These are phyloP conservation scores for Lycophotia porphyrea DNA, from an alignment of 2,888 invertebrate genomes.

Conservation along the genomic window DNA sequence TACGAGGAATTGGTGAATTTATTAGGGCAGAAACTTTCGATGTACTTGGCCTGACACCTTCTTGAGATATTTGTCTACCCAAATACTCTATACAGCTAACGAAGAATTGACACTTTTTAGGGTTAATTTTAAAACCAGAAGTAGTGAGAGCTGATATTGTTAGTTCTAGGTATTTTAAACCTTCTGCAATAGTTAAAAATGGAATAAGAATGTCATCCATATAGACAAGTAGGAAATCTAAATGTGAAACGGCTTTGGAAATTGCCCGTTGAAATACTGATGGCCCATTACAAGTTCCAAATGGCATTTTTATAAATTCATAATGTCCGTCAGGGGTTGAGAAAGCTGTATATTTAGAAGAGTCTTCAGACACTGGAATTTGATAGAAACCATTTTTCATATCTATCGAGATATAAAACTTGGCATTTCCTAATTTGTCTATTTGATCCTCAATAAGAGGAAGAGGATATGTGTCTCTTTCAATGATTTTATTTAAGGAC, in stretches of 20 bases:
- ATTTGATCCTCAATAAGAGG: conserved; percentile 6
- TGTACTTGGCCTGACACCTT: conserved; percentile 7
- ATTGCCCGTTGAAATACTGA: conserved; percentile 62
- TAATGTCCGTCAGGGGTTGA: conserved; percentile 3
- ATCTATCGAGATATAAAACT: conserved; percentile 4
- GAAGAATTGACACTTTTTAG: conserved; percentile 18
- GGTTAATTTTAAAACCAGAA: conserved; percentile 16
- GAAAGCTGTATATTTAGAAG: conserved; percentile 3
- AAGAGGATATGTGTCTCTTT: neutral
- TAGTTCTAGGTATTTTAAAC: neutral
- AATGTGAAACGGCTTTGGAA: conserved; percentile 40
- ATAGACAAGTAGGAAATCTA: conserved; percentile 2
- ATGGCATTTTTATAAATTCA: conserved; percentile 9
- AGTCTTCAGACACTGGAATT: neutral
- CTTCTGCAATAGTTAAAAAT: conserved; percentile 12
- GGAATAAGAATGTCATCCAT: conserved; percentile 24
- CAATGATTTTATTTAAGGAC: too few relatives aligned
- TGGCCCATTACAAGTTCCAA: conserved; percentile 47
- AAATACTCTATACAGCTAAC: conserved; percentile 1
- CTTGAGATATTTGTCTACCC: neutral
- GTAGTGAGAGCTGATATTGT: neutral
- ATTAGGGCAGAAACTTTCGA: neutral
- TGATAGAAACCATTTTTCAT: conserved; percentile 9
- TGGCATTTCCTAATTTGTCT: neutral
- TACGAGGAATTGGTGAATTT: neutral